Base-by-base conservation (phyloP, 2,888 invertebrate species). In the Ischnus inquisitorius region DNA sequence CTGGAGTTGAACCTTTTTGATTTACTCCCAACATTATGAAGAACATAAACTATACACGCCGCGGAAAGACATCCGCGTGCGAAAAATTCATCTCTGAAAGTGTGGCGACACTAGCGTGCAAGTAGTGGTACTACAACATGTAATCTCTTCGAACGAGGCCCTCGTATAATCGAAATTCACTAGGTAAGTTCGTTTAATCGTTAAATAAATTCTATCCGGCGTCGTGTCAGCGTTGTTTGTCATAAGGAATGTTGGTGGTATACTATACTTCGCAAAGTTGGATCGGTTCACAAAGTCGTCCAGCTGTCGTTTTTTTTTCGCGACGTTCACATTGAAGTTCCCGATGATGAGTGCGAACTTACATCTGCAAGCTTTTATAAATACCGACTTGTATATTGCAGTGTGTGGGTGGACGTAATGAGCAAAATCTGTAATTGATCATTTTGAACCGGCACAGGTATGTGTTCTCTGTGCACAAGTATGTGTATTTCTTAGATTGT, bases 291-390 rank as follows among this genome's bases (percentile, higher is more conserved):
- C 46, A 46, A 67, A 46, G 67, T 46, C 25, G 22, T 43, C 6
- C 2, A 67, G 25, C 25, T 67, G 67, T 0, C 67, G 67, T 14
- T 67, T 54, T 54, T 69, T 69, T 34, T n/a, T n/a, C n/a, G 19
- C 54, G 4, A 34, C 16, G 41, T 57, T 60, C 8, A 57, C 67
- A 43, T 77, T 68, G 14, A 77, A 54, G 19, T 68, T 67, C 19
- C 77, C 57, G 34, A 77, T 68, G 28, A 65, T 64, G 34, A 64
- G 2, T 34, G 62, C 76, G 46, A 51, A 76, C 46, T 48, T 76
- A 25, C 10, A 65, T 25, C 22, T 48, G 39, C 48, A 39, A 14
- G 76, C 39, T 41, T 65, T 64, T 14, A 65, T 76, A 8, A 65
- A 76, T 14, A 76, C 25, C 1, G 76, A 28, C 16, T 76, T 62